A percentile compares a stretch with the other conserved stretches of the same genome.
Conservation (phyloP, 1,140 invertebrate genomes). For the Pogonomyrmex barbatus region DNA sequence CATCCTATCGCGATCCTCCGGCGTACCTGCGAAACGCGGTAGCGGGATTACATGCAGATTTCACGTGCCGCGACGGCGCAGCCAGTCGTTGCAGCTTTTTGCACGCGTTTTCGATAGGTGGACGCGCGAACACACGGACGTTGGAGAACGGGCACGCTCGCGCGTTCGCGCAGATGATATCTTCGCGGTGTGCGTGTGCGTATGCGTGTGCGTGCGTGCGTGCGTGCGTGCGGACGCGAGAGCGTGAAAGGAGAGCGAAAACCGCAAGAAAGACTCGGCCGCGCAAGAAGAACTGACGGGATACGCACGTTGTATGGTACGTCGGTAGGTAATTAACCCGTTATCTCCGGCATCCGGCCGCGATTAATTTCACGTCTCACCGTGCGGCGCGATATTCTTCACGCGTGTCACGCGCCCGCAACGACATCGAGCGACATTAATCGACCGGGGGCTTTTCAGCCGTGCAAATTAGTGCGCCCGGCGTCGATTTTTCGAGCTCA, state of each 20-base stretch:
- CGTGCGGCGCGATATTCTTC: slow-evolving; percentile 55
- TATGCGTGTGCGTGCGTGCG: background rate
- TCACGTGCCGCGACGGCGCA: slow-evolving; percentile 42
- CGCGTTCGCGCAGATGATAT: slow-evolving; percentile 57
- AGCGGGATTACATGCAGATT: slow-evolving; percentile 72
- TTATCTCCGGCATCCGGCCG: slow-evolving; percentile 76
- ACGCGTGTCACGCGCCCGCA: slow-evolving; percentile 39
- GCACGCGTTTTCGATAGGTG: slow-evolving; percentile 39
- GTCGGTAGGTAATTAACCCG: slow-evolving; percentile 76
- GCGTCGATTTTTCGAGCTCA: background rate
- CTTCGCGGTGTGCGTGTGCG: background rate
- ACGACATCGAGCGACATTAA: slow-evolving; percentile 59
- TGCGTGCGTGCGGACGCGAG: background rate
- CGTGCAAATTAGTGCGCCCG: slow-evolving; percentile 30
- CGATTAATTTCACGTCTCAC: slow-evolving; percentile 81
- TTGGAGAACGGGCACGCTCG: slow-evolving; percentile 35
- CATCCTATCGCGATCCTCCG: slow-evolving; percentile 48
- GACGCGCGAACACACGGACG: slow-evolving; percentile 15
- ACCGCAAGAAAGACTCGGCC: slow-evolving; percentile 28
- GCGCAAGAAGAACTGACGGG: slow-evolving; percentile 45
- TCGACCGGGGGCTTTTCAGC: slow-evolving; percentile 52
- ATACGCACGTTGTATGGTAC: slow-evolving; percentile 21
- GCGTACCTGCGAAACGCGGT: slow-evolving; percentile 20
- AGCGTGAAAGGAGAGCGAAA: slow-evolving; percentile 50
- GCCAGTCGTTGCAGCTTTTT: slow-evolving; percentile 69